phyloP scores from a whole-genome alignment of 1,140 invertebrate genomes.

The Drosophila persimilis region DNA sequence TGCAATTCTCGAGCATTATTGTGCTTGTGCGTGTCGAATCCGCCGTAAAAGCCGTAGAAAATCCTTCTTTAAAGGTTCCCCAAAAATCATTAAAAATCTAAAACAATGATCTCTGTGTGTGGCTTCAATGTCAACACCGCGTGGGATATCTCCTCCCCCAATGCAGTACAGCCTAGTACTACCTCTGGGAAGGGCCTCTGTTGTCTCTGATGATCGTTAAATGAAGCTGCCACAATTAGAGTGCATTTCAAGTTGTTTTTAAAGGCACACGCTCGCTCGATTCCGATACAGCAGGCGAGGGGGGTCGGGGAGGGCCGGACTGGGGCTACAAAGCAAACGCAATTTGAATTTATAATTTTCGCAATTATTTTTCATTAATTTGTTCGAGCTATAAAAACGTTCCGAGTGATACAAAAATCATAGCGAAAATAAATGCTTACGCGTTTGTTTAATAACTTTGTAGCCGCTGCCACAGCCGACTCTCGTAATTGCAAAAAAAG shows the following conservation, averaged over 20 bases:
- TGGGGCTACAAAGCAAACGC: slow-evolving; percentile 33
- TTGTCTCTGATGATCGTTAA: slow-evolving; percentile 16
- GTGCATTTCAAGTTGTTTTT: slow-evolving; percentile 47
- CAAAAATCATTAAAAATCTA: too few species aligned
- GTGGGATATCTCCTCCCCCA: slow-evolving; percentile 17
- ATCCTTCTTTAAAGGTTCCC: too few species aligned
- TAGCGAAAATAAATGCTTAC: slow-evolving; percentile 77
- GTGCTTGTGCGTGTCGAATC: too few species aligned
- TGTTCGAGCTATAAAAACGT: slow-evolving; percentile 60
- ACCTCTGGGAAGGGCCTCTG: slow-evolving; percentile 24
- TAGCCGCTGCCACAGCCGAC: too few species aligned
- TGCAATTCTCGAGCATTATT: too few species aligned
- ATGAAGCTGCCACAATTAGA: slow-evolving; percentile 50
- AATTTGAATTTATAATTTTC: slow-evolving; percentile 81
- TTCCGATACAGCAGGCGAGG: background rate
- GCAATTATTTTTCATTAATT: slow-evolving; percentile 79
- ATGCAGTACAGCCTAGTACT: too few species aligned
- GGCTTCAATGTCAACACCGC: slow-evolving; percentile 20
- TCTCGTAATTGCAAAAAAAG: slow-evolving; percentile 44
- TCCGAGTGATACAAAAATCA: slow-evolving; percentile 73
- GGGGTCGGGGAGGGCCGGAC: background rate
- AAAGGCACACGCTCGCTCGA: slow-evolving; percentile 15
- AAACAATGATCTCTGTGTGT: too few species aligned
- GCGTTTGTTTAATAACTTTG: slow-evolving; percentile 57
- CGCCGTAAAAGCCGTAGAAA: too few species aligned